Conservation (phyloP, 2,888 invertebrate species). For the Resseliella maxima region DNA sequence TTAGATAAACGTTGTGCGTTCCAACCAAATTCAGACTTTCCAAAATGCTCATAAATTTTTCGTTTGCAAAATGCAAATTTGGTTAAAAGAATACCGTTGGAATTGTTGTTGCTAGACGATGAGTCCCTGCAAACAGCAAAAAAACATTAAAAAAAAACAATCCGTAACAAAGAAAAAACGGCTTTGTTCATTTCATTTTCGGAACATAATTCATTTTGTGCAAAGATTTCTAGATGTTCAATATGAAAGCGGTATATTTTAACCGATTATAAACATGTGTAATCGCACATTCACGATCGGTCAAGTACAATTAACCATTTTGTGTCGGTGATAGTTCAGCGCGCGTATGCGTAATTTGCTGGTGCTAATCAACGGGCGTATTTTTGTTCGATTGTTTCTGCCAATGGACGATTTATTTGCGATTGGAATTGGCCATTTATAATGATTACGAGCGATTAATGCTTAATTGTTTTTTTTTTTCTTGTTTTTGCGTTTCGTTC, state of each 20-base stretch:
- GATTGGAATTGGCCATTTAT: slow-evolving; percentile 51
- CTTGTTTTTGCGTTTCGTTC: neutral
- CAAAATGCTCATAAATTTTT: neutral
- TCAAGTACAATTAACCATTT: slow-evolving; percentile 49
- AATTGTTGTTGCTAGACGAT: too few species aligned
- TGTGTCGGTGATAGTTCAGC: neutral
- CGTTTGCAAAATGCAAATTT: neutral
- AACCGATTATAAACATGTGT: neutral
- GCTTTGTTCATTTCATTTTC: too few species aligned
- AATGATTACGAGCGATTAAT: slow-evolving; percentile 45
- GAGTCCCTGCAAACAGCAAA: too few species aligned
- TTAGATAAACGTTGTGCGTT: neutral
- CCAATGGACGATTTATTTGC: slow-evolving; percentile 22
- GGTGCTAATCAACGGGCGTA: neutral
- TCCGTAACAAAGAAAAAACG: too few species aligned
- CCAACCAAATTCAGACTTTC: slow-evolving; percentile 34
- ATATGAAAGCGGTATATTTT: neutral
- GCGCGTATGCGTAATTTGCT: neutral
- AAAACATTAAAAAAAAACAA: too few species aligned
- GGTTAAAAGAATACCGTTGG: neutral
- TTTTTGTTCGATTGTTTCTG: slow-evolving; percentile 4
- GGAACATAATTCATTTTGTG: too few species aligned
- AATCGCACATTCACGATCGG: slow-evolving; percentile 2
- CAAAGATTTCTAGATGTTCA: neutral
- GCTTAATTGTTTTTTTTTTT: slow-evolving; percentile 35